These are phyloP conservation scores for Butorides virescens DNA, from an alignment of 2,113 vertebrate genomes.

Conservation along the genomic window DNA sequence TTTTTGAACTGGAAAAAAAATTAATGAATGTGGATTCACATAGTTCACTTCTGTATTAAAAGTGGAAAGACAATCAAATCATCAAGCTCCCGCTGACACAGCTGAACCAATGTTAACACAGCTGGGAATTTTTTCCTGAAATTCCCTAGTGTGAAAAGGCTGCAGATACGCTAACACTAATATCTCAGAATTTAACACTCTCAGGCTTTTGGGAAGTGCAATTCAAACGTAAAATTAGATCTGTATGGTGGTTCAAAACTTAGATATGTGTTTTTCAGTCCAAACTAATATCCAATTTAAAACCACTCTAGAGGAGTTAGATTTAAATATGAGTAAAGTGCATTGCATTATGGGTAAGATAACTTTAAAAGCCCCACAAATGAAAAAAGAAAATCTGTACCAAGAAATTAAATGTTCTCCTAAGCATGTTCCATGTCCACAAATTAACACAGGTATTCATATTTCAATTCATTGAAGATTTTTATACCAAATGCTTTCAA, in stretches of 20 bases:
- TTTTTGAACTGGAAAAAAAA: not conserved
- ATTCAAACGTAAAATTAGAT: not conserved
- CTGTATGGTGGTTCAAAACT: not conserved
- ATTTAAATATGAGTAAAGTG: not conserved
- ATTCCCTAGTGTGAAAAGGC: not conserved
- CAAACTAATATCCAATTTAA: conserved; percentile 6
- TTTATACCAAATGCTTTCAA: not conserved
- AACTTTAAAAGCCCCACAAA: not conserved
- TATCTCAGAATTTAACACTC: conserved; percentile 7
- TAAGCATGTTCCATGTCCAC: not conserved
- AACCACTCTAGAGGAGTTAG: not conserved
- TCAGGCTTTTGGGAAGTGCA: not conserved
- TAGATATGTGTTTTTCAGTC: not conserved
- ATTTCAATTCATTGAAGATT: not conserved
- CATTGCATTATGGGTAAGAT: not conserved
- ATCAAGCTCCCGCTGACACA: not conserved
- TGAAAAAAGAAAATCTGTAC: not conserved
- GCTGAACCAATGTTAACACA: not conserved
- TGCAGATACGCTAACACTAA: not conserved
- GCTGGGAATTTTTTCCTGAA: conserved; percentile 19
- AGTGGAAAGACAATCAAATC: not conserved
- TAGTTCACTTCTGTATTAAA: not conserved
- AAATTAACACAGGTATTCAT: not conserved
- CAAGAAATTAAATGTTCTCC: not conserved
- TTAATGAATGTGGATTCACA: not conserved